Percentiles rank a stretch among this genome's conserved stretches.
These are phyloP conservation scores for Talpa occidentalis DNA, from an alignment of 2,113 vertebrate genomes.

Conservation along the genomic window DNA sequence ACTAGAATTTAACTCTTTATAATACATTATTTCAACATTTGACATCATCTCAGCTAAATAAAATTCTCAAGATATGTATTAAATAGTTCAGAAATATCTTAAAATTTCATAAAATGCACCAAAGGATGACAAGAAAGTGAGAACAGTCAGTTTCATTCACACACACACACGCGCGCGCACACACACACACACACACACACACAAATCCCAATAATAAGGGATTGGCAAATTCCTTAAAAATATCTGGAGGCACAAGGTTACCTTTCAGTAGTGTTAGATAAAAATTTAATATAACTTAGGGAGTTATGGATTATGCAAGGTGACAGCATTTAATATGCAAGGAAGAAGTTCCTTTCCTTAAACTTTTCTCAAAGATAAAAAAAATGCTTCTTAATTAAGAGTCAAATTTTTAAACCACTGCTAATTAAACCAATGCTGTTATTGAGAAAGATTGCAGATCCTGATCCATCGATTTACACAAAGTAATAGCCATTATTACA, in stretches of 20 bases:
- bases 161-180: neutral
- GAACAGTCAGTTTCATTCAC: slow-evolving; percentile 67
- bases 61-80: neutral
- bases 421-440: slow-evolving; percentile 52
- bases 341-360: slow-evolving; percentile 28
- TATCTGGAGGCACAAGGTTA: slow-evolving; percentile 30
- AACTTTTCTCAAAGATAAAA: slow-evolving; percentile 43
- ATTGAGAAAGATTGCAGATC: slow-evolving; percentile 27
- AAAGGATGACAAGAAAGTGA: slow-evolving; percentile 70
- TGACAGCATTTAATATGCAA: neutral
- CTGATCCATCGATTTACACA: slow-evolving; percentile 61
- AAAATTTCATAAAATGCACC: neutral
- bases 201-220: neutral
- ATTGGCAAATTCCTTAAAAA: slow-evolving; percentile 24
- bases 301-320: neutral
- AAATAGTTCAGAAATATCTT: neutral
- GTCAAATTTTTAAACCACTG: slow-evolving; percentile 66
- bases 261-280: neutral
- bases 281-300: neutral
- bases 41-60: neutral
- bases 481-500: slow-evolving; percentile 51
- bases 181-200: neutral
- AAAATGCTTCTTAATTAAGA: slow-evolving; percentile 68
- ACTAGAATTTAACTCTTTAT: slow-evolving; percentile 4
- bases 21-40: neutral